Conservation (phyloP, 2,113 vertebrate species). For the Corynorhinus townsendii region DNA sequence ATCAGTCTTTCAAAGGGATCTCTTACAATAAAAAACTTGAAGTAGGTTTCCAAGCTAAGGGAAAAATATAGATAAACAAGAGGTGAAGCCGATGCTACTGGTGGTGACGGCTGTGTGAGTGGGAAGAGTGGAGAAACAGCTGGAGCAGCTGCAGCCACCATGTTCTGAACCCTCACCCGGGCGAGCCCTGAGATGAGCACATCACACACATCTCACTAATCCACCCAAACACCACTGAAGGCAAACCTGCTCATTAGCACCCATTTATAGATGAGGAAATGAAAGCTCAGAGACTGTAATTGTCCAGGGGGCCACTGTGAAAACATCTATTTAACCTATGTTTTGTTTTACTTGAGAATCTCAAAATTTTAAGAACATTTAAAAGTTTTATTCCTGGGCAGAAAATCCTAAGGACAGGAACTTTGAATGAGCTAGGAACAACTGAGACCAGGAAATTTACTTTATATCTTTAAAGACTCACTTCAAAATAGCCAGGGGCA, state of each 20-base stretch:
- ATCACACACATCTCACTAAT: accelerated
- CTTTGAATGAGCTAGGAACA: background rate
- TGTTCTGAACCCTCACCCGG: accelerated
- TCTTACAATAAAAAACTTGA: conserved; percentile 98
- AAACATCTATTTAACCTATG: background rate
- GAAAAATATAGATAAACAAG: conserved; percentile 44
- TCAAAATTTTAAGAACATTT: background rate
- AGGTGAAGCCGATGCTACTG: background rate
- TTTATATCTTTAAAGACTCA: background rate
- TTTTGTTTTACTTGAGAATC: background rate
- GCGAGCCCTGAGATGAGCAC: accelerated
- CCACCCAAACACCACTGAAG: background rate
- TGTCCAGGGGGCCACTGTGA: background rate
- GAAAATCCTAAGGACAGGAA: background rate
- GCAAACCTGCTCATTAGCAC: background rate
- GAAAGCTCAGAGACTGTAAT: background rate
- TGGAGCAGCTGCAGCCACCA: accelerated
- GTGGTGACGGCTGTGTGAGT: accelerated
- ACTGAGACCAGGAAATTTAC: background rate
- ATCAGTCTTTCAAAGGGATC: conserved; percentile 98
- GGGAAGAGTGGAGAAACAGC: accelerated
- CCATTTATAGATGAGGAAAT: background rate
- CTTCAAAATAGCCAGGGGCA: background rate
- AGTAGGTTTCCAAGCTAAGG: conserved; percentile 92
- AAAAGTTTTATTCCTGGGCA: background rate